phyloP scores from a whole-genome alignment of 2,888 invertebrate species.

The Crossocerus cetratus region DNA sequence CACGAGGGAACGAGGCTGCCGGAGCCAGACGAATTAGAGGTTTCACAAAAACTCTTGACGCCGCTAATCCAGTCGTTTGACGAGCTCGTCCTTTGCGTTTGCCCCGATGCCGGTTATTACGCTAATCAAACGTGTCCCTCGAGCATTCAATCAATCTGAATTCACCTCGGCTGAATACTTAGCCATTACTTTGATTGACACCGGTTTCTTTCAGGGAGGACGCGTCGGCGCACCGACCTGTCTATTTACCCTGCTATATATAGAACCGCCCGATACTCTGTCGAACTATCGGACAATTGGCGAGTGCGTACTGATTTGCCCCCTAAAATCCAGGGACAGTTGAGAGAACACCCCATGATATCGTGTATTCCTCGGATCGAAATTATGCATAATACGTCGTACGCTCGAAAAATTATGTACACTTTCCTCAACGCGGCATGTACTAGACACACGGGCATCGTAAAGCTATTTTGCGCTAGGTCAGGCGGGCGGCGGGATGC shows the following conservation, averaged over 20 bases:
- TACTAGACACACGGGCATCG: slow-evolving; percentile 22
- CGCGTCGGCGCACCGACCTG: background rate
- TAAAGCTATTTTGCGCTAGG: slow-evolving; percentile 25
- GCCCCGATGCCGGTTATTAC: slow-evolving; percentile 27
- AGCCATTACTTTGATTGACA: slow-evolving; percentile 50
- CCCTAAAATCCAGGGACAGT: too few species aligned
- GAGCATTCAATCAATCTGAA: slow-evolving; percentile 49
- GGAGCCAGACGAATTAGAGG: slow-evolving; percentile 3
- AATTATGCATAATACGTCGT: too few species aligned
- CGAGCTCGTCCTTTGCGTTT: background rate
- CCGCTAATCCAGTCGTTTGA: slow-evolving; percentile 22
- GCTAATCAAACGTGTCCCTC: slow-evolving; percentile 31
- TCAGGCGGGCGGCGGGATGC: background rate
- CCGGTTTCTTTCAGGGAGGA: slow-evolving; percentile 28
- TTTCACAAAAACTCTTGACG: slow-evolving; percentile 15
- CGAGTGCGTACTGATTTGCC: too few species aligned
- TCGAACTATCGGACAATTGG: too few species aligned
- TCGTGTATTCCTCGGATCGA: too few species aligned
- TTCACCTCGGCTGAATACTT: slow-evolving; percentile 44
- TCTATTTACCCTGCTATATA: too few species aligned
- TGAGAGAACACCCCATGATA: too few species aligned
- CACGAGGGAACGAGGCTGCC: background rate
- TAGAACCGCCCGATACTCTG: too few species aligned
- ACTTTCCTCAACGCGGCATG: slow-evolving; percentile 13
- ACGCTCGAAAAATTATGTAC: background rate